Conservation (phyloP, 2,797 vertebrate genomes). For the Siniperca obscura region DNA sequence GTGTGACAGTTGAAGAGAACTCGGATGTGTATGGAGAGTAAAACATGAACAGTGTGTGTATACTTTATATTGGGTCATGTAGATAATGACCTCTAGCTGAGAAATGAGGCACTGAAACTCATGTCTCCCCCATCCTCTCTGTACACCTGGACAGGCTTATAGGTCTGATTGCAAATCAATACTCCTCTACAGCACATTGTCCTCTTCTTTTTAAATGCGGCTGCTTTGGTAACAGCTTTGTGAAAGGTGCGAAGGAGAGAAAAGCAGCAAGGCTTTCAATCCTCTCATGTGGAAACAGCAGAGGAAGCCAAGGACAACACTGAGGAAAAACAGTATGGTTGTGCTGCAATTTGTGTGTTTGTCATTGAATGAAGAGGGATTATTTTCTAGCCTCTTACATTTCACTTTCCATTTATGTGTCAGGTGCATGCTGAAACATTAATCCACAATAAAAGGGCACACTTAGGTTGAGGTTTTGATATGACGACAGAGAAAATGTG, state of each 20-base stretch:
- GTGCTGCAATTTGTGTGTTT: slow-evolving; percentile 58
- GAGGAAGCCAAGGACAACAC: slow-evolving; percentile 64
- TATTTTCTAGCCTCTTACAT: slow-evolving; percentile 48
- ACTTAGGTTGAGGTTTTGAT: background rate
- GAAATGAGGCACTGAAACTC: slow-evolving; percentile 38
- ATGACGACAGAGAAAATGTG: background rate
- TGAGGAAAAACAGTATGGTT: slow-evolving; percentile 48
- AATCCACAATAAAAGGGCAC: background rate
- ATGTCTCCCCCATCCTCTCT: slow-evolving; percentile 13
- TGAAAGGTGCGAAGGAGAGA: slow-evolving; percentile 62
- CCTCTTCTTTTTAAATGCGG: slow-evolving; percentile 35
- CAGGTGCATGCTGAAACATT: slow-evolving; percentile 20
- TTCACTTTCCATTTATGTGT: slow-evolving; percentile 50
- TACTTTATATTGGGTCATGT: background rate
- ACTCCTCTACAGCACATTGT: slow-evolving; percentile 55
- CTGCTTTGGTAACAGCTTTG: slow-evolving; percentile 64
- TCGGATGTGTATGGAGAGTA: background rate
- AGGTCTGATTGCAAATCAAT: slow-evolving; percentile 68
- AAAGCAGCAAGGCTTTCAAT: slow-evolving; percentile 64
- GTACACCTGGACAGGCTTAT: slow-evolving; percentile 35
- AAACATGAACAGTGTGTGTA: slow-evolving; percentile 6
- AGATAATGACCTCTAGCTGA: slow-evolving; percentile 21
- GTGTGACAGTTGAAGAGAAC: slow-evolving; percentile 2
- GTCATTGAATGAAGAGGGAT: slow-evolving; percentile 63
- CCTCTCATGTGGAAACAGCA: slow-evolving; percentile 71